Conservation (phyloP, 1,140 invertebrate species). For the Ceratosolen solmsi region DNA sequence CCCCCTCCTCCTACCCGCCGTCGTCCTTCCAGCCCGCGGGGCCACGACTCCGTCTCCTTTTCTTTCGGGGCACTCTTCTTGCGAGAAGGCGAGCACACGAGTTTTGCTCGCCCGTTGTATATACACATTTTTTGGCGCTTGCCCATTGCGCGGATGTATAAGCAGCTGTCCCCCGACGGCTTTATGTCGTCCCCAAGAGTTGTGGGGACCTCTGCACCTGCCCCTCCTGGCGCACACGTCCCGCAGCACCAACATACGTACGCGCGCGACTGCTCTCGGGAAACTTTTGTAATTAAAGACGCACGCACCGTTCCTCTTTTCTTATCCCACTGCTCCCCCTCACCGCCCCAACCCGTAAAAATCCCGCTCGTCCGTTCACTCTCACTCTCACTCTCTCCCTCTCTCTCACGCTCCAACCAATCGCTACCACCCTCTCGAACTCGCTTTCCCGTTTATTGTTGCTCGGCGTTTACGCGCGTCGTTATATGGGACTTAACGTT, state of each 20-base stretch:
- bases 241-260: not conserved
- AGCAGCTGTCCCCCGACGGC: constrained; percentile 39
- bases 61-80: constrained; percentile 47
- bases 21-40: constrained; percentile 23
- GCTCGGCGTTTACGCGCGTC: no score
- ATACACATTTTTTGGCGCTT: constrained; percentile 35
- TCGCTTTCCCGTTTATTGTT: no score
- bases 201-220: constrained; percentile 14
- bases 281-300: constrained; percentile 20
- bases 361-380: no score
- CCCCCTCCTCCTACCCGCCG: constrained; percentile 14
- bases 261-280: not conserved
- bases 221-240: not conserved
- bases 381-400: no score
- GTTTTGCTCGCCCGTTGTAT: not conserved
- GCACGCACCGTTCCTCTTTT: not conserved
- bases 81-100: constrained; percentile 20
- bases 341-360: not conserved
- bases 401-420: not conserved
- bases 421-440: no score
- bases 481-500: no score
- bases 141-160: constrained; percentile 24
- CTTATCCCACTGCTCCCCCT: not conserved
- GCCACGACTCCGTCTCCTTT: not conserved
- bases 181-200: not conserved